Evolutionary conservation across 2,113 vertebrate genomes (phyloP).

Genomic region (Butastur rufipennis): DNA sequence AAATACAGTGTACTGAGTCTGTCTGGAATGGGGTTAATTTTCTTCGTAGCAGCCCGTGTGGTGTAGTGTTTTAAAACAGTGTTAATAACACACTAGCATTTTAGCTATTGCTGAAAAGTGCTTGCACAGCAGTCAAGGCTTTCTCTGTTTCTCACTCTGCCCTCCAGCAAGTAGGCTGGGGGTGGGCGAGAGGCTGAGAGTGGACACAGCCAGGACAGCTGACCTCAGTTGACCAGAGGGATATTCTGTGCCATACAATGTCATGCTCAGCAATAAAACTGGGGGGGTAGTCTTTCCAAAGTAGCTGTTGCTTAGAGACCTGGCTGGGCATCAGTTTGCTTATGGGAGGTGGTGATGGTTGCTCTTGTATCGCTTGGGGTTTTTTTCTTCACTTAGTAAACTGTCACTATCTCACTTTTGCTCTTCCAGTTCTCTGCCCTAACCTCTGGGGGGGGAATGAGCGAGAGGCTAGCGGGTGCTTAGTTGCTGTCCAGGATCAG

Average conservation of each 20-base stretch:
- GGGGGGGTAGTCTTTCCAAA: neutral
- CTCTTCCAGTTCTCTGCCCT: neutral
- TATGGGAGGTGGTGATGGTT: neutral
- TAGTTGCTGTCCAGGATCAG: neutral
- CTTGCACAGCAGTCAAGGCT: neutral
- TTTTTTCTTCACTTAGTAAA: neutral
- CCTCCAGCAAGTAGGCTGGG: neutral
- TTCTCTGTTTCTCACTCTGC: neutral
- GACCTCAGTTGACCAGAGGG: neutral
- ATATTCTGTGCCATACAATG: neutral
- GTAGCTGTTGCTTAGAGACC: neutral
- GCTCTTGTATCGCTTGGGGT: neutral
- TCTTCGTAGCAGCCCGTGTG: neutral
- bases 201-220: neutral
- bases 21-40: neutral
- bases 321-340: neutral
- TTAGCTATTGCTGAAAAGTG: neutral
- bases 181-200: neutral
- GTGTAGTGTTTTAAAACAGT: neutral
- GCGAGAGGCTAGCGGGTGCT: accelerated
- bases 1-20: neutral
- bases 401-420: neutral
- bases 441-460: neutral
- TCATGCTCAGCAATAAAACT: neutral
- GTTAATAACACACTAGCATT: accelerated